phyloP scores from a whole-genome alignment of 2,113 vertebrate genomes.

The Seriola rivoliana region DNA sequence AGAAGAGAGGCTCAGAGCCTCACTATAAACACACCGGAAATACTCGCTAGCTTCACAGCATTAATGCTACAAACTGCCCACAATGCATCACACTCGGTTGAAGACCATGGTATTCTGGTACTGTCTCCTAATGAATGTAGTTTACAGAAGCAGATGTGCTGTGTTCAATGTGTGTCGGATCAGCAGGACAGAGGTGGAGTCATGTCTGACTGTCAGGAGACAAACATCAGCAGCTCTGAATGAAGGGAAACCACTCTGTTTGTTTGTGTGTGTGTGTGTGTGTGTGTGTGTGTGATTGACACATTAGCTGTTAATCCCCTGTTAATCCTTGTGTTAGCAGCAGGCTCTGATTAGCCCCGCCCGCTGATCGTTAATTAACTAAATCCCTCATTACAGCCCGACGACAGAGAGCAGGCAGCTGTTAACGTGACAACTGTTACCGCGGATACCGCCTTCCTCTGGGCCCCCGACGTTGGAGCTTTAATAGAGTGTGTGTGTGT shows the following conservation, averaged over 20 bases:
- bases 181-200: too few species aligned
- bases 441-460: conserved; percentile 42
- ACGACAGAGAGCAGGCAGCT: conserved; percentile 51
- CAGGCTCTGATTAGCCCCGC: conserved; percentile 62
- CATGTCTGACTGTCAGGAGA: too few species aligned
- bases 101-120: too few species aligned
- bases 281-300: conserved; percentile 54
- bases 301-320: conserved; percentile 67
- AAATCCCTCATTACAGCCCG: conserved; percentile 55
- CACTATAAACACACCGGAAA: too few species aligned
- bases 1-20: too few species aligned
- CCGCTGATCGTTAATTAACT: conserved; percentile 69
- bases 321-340: conserved; percentile 71
- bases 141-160: too few species aligned
- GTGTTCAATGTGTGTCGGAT: too few species aligned
- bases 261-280: conserved; percentile 29
- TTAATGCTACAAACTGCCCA: too few species aligned
- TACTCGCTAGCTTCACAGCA: too few species aligned
- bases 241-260: neutral
- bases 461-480: neutral
- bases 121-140: too few species aligned
- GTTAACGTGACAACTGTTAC: conserved; percentile 73
- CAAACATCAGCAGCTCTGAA: neutral
- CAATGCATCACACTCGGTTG: too few species aligned
- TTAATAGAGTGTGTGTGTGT: neutral